Conservation (phyloP, 2,113 vertebrate genomes). For the Chelonoidis abingdonii region DNA sequence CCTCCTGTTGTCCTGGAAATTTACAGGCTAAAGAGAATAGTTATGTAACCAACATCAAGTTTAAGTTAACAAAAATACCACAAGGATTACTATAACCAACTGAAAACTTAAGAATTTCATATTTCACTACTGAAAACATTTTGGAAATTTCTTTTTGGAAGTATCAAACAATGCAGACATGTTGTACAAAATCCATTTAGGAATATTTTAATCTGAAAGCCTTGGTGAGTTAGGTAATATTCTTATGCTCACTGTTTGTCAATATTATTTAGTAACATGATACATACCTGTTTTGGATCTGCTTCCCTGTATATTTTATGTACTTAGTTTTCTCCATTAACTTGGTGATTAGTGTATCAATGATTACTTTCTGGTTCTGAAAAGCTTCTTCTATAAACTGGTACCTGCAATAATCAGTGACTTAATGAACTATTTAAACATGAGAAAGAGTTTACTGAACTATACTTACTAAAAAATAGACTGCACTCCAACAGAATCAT, state of each 20-base stretch:
- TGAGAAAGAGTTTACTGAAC: background rate
- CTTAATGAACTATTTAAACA: constrained; percentile 17
- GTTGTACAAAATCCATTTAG: background rate
- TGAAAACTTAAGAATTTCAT: background rate
- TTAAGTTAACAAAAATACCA: background rate
- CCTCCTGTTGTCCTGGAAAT: background rate
- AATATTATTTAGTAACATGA: background rate
- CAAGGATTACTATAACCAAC: background rate
- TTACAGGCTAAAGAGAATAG: background rate
- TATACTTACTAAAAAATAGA: background rate
- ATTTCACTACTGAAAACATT: background rate
- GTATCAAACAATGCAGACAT: background rate
- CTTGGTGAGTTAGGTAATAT: background rate
- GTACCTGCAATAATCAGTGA: constrained; percentile 82
- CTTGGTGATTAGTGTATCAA: constrained; percentile 95
- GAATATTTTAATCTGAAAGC: background rate
- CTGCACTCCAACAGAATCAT: background rate
- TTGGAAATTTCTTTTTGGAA: background rate
- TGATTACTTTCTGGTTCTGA: constrained; percentile 95
- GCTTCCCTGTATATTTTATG: constrained; percentile 91
- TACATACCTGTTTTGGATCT: constrained; percentile 91
- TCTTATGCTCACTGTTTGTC: background rate
- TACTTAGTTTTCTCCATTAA: constrained; percentile 95
- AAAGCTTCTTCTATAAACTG: constrained; percentile 99
- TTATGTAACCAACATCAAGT: background rate